Conservation (phyloP, 2,797 vertebrate genomes). For the Karalla daura region DNA sequence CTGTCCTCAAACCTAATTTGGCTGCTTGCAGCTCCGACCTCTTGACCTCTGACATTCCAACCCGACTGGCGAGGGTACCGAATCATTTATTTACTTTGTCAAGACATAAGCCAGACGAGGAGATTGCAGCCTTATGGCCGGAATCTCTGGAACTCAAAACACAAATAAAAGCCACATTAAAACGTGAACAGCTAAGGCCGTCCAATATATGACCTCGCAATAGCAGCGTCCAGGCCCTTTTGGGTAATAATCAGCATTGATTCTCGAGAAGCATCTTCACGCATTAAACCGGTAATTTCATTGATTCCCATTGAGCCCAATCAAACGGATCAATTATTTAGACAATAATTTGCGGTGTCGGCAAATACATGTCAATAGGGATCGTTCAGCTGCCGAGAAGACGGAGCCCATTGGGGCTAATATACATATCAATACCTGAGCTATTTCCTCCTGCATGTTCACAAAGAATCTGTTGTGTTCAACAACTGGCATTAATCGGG, state of each 20-base stretch:
- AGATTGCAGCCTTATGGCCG: conserved; percentile 61
- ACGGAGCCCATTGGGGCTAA: conserved; percentile 33
- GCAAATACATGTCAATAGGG: conserved; percentile 58
- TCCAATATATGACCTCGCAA: conserved; percentile 37
- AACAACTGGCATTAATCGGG: conserved; percentile 63
- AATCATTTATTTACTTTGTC: conserved; percentile 82
- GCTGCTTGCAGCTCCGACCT: conserved; percentile 74
- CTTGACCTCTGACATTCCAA: conserved; percentile 80
- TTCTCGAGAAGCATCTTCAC: conserved; percentile 48
- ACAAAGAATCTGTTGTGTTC: conserved; percentile 68
- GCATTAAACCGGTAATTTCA: conserved; percentile 53
- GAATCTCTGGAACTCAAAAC: conserved; percentile 68
- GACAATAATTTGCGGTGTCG: conserved; percentile 54
- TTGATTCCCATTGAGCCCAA: conserved; percentile 56
- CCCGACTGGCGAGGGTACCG: conserved; percentile 58
- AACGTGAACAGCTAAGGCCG: conserved; percentile 62
- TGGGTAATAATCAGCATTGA: conserved; percentile 63
- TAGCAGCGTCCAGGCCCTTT: conserved; percentile 20
- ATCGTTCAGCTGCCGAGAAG: conserved; percentile 23
- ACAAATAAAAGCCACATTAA: conserved; percentile 70
- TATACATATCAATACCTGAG: conserved; percentile 66
- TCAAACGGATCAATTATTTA: conserved; percentile 74
- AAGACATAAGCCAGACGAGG: conserved; percentile 74
- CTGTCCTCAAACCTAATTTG: conserved; percentile 82
- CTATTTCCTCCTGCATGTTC: conserved; percentile 48